A percentile compares a stretch with the other conserved stretches of the same genome.
Conservation (phyloP, 2,888 invertebrate genomes). For the Cosmia trapezina region DNA sequence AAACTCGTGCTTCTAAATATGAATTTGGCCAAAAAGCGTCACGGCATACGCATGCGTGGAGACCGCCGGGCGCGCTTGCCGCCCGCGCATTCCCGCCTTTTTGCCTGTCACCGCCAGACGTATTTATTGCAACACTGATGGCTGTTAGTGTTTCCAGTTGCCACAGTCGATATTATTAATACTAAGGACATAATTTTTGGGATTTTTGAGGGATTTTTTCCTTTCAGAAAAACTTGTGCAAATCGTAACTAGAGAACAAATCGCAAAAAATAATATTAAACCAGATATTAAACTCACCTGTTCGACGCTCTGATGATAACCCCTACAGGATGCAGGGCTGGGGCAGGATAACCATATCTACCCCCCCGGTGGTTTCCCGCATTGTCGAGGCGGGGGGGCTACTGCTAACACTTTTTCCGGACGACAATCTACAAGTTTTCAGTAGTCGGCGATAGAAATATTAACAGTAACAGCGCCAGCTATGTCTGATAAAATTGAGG, state of each 20-base stretch:
- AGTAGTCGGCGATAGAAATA: too few relatives aligned
- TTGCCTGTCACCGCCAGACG: conserved; percentile 81
- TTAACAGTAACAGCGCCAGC: too few relatives aligned
- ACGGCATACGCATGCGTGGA: conserved; percentile 75
- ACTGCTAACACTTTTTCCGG: not conserved
- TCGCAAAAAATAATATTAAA: not conserved
- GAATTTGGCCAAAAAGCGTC: conserved; percentile 81
- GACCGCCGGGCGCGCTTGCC: conserved; percentile 83
- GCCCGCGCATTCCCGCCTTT: conserved; percentile 84
- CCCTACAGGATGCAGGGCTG: not conserved
- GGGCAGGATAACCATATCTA: too few relatives aligned
- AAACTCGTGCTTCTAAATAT: conserved; percentile 77
- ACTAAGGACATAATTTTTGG: not conserved
- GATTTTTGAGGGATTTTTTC: not conserved
- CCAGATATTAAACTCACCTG: not conserved
- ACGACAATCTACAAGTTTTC: not conserved
- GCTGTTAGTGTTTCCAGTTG: conserved; percentile 55
- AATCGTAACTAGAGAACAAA: not conserved
- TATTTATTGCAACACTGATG: conserved; percentile 85
- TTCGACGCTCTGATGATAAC: not conserved
- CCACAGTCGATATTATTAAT: conserved; percentile 19
- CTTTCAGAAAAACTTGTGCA: not conserved
- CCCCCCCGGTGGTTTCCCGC: too few relatives aligned
- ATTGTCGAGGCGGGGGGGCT: too few relatives aligned
- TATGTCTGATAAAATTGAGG: not conserved